Evolutionary conservation across 2,888 invertebrate species (phyloP).

Genomic region (Limnephilus rhombicus): DNA sequence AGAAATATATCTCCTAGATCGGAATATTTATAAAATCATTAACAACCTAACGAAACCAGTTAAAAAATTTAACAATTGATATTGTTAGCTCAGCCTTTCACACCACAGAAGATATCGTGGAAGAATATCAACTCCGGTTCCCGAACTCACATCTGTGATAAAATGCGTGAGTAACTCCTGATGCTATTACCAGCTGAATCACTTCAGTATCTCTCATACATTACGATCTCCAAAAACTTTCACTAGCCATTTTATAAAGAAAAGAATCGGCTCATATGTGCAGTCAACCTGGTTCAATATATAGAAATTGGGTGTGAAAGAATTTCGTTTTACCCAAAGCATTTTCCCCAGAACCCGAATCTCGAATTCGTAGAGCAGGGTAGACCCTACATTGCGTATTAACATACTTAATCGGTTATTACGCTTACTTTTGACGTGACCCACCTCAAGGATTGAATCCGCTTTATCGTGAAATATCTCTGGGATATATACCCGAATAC

Average conservation of each 20-base stretch:
- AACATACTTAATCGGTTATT: conserved; percentile 1
- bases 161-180: no score
- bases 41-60: no score
- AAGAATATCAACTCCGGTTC: no score
- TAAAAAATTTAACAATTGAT: no score
- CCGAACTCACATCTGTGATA: no score
- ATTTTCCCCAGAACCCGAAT: background rate
- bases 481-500: background rate
- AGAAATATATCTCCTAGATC: no score
- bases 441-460: background rate
- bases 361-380: background rate
- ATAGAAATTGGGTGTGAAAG: background rate
- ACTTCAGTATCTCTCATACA: no score
- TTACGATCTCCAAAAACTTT: no score
- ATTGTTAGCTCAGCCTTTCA: no score
- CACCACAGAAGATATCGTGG: no score
- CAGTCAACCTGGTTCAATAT: background rate
- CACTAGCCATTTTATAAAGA: background rate
- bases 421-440: background rate
- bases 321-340: background rate
- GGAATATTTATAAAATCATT: no score
- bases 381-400: background rate
- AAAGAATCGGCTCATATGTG: background rate
- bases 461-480: background rate
- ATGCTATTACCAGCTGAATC: no score